Percentiles rank a stretch among this genome's conserved stretches.
Conservation (phyloP, 2,113 vertebrate species). For the Psittacula cyanocephala region DNA sequence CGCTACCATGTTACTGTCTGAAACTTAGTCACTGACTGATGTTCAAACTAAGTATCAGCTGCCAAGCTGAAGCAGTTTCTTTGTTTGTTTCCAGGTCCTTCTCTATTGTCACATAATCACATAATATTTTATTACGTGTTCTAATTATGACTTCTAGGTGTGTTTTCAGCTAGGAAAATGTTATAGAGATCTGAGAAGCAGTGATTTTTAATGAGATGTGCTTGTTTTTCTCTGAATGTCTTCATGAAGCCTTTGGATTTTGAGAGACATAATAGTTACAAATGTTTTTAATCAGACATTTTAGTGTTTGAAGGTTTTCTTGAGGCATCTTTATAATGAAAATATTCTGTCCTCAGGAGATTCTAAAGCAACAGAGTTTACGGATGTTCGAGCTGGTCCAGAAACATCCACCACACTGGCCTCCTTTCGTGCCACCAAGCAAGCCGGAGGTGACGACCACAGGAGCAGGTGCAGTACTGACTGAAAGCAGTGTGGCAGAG, state of each 20-base stretch:
- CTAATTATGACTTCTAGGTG: neutral
- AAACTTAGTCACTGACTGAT: neutral
- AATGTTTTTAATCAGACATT: neutral
- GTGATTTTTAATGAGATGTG: neutral
- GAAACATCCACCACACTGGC: slow-evolving; percentile 88
- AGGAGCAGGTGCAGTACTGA: slow-evolving; percentile 78
- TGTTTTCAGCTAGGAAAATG: neutral
- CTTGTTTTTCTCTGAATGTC: neutral
- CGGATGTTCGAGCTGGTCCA: slow-evolving; percentile 90
- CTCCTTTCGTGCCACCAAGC: slow-evolving; percentile 84
- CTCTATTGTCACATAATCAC: neutral
- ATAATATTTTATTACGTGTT: neutral
- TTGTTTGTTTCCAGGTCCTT: neutral
- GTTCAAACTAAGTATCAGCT: neutral
- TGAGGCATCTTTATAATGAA: neutral
- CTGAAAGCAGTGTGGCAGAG: neutral
- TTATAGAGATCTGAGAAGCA: neutral
- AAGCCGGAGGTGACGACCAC: slow-evolving; percentile 89
- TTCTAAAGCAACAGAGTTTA: slow-evolving; percentile 81
- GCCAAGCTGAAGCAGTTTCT: neutral
- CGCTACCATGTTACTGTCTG: neutral
- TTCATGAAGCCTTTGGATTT: neutral
- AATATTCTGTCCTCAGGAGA: slow-evolving; percentile 73
- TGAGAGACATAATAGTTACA: neutral
- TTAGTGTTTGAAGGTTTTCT: neutral